Evolutionary conservation across 2,113 vertebrate species (phyloP).

Genomic region (Kryptolebias marmoratus): DNA sequence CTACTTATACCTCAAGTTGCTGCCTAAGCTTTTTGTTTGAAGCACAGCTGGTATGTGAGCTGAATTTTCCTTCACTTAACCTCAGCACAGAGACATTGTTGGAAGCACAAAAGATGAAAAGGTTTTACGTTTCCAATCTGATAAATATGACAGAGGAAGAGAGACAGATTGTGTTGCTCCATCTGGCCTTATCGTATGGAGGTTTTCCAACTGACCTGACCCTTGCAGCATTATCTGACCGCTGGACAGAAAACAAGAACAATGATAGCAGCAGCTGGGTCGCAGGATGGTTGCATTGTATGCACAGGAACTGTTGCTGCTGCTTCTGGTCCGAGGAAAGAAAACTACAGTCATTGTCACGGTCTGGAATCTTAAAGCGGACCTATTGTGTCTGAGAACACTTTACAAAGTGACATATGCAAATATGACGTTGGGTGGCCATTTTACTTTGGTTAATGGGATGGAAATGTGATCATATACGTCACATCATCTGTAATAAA

Average conservation of each 20-base stretch:
- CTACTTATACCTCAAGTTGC: conserved; percentile 53
- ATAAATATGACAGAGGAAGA: conserved; percentile 39
- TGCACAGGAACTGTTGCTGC: conserved; percentile 45
- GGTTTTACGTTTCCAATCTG: conserved; percentile 45
- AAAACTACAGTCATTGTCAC: conserved; percentile 37
- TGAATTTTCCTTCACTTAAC: conserved; percentile 38
- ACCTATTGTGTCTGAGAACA: conserved; percentile 44
- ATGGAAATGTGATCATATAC: too few relatives aligned
- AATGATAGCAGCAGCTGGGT: conserved; percentile 42
- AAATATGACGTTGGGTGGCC: neutral
- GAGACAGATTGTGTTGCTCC: neutral
- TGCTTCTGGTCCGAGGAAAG: conserved; percentile 27
- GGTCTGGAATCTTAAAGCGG: conserved; percentile 22
- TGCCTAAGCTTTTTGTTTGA: conserved; percentile 64
- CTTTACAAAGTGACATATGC: conserved; percentile 10
- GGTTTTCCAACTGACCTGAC: conserved; percentile 33
- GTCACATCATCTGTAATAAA: too few relatives aligned
- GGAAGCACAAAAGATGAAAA: conserved; percentile 37
- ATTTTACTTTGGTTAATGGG: too few relatives aligned
- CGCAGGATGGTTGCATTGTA: conserved; percentile 37
- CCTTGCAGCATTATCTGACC: conserved; percentile 35
- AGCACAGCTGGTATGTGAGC: conserved; percentile 51
- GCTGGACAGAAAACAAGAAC: conserved; percentile 36
- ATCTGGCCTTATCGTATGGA: conserved; percentile 34
- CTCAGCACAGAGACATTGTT: conserved; percentile 35